Base-by-base conservation (phyloP, 2,888 invertebrate species). In the Drosophila picticornis region DNA sequence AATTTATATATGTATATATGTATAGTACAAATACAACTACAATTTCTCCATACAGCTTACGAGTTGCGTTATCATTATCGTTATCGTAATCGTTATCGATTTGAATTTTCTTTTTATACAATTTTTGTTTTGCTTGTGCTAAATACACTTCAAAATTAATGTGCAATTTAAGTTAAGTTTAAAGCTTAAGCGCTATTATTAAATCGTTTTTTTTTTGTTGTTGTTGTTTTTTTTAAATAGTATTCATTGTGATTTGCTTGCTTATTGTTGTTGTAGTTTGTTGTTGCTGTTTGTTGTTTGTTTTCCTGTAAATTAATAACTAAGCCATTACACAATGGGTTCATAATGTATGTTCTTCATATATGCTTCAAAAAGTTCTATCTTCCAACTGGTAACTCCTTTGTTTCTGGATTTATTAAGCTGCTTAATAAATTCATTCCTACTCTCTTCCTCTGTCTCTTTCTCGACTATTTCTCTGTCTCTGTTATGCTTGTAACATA, bases 141-240 rank as follows among this genome's bases (percentile, higher is more conserved):
- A 72, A 72, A 87, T 89, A 80, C 90, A 85, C 85, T 82, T 85
- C 74, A 90, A 85, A 88, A 87, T 81, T 84, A 88, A 90, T 90
- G 88, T 86, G 90, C 90, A 83, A 88, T 85, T 88, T 81, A 80
- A 62, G 58, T 82, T 85, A 59, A 50, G 53, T 61, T 65, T 69
- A 61, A 78, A 69, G 78, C 85, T 85, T 80, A 89, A 72, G 79
- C 59, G 73, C 81, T 75, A 80, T 71, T 74, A 43, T 67, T 51
- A 40, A 36, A 72, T 60, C 48, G 55, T 66, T 36, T n/a, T 27
- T 58, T 65, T 34, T 11, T 27, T 11, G 1, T 38, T n/a, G n/a
- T n/a, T n/a, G n/a, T 36, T 40, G 13, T 56, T n/a, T 56, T 40
- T 40, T n/a, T 56, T 40, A 31, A 22, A 59, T 29, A 43, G 29